Conservation (phyloP, 2,797 vertebrate genomes). For the Melanotaenia parkinsoni region DNA sequence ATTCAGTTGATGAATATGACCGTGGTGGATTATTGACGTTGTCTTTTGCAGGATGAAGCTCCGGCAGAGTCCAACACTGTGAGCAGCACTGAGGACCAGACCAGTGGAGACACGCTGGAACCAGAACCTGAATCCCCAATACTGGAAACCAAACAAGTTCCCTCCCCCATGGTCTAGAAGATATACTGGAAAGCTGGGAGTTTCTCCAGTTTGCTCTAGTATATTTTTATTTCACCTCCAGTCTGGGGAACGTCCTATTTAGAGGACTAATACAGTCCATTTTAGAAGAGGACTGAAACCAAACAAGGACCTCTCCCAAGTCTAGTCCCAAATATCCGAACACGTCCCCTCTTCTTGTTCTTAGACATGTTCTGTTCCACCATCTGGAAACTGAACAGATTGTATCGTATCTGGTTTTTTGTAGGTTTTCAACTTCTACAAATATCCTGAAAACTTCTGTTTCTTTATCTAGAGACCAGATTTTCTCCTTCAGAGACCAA, state of each 20-base stretch:
- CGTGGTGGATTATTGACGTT: not conserved
- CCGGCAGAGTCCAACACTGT: slow-evolving; percentile 86
- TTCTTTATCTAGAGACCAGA: not conserved
- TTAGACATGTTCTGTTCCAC: not conserved
- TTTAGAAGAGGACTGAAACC: not conserved
- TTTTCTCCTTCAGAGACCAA: not conserved
- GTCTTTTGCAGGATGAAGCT: slow-evolving; percentile 86
- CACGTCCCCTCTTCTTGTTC: not conserved
- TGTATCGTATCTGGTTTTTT: not conserved
- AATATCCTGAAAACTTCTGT: not conserved
- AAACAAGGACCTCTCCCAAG: not conserved
- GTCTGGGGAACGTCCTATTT: not conserved
- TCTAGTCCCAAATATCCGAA: not conserved
- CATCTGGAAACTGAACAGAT: too few relatives aligned
- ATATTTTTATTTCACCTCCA: too few relatives aligned
- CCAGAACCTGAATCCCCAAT: slow-evolving; percentile 55
- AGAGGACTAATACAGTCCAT: not conserved
- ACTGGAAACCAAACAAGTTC: slow-evolving; percentile 75
- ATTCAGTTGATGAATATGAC: not conserved
- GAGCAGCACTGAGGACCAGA: slow-evolving; percentile 85
- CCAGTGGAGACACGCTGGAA: slow-evolving; percentile 36
- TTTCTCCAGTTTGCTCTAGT: not conserved
- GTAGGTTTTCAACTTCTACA: not conserved
- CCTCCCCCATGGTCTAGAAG: slow-evolving; percentile 71
- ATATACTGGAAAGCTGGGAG: too few relatives aligned